phyloP scores from a whole-genome alignment of 2,113 vertebrate genomes.

The Pygoscelis antarcticus region DNA sequence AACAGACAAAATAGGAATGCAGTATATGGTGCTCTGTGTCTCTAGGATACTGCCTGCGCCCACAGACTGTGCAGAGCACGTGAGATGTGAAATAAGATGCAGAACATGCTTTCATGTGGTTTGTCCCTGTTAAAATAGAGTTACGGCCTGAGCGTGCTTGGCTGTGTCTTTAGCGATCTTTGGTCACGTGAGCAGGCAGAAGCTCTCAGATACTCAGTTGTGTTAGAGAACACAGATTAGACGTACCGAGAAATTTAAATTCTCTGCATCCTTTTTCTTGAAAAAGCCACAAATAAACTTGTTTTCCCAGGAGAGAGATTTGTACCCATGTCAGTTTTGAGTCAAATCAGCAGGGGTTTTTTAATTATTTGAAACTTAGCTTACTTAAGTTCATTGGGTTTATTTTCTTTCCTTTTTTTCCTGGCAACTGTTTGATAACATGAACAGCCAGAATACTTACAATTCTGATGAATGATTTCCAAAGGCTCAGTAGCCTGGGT shows the following conservation, averaged over 20 bases:
- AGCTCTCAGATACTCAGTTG: neutral
- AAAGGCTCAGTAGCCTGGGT: neutral
- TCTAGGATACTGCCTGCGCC: neutral
- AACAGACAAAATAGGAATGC: neutral
- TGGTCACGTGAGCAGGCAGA: neutral
- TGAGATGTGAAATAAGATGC: neutral
- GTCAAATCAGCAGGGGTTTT: neutral
- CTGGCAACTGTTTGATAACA: neutral
- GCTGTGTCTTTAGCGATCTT: neutral
- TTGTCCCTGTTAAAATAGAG: neutral
- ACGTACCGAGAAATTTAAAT: neutral
- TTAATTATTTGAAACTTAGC: neutral
- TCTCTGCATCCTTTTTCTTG: neutral
- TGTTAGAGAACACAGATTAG: neutral
- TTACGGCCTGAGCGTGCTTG: neutral
- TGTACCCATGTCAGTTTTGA: neutral
- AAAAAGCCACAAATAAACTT: neutral
- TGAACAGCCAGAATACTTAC: neutral
- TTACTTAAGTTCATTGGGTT: neutral
- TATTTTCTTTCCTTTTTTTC: neutral
- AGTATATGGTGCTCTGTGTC: neutral
- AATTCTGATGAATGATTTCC: neutral
- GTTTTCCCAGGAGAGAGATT: neutral
- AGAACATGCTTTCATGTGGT: neutral
- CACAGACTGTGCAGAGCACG: neutral